phyloP scores from a whole-genome alignment of 1,140 invertebrate species.

The Drosophila punjabiensis region DNA sequence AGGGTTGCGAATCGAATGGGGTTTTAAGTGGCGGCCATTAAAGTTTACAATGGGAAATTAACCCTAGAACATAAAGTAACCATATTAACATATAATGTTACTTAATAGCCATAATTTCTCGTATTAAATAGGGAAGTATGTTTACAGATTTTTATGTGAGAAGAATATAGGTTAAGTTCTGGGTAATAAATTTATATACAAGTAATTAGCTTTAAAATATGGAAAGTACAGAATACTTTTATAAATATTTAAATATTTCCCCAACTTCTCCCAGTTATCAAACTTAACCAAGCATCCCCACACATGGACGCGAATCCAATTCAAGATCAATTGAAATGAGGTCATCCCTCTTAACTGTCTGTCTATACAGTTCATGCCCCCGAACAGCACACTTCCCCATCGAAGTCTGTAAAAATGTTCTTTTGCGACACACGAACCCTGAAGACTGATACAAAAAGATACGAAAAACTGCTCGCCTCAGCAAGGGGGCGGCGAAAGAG shows the following conservation, averaged over 20 bases:
- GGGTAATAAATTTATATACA: not conserved
- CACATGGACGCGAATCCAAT: not conserved
- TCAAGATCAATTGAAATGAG: constrained; percentile 20
- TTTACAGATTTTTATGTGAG: not conserved
- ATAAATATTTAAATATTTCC: not conserved
- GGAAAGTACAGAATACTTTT: not conserved
- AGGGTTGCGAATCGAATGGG: constrained; percentile 27
- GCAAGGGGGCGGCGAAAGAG: constrained; percentile 28
- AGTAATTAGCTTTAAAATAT: not conserved
- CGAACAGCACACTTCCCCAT: not conserved
- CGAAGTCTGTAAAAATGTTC: constrained; percentile 29
- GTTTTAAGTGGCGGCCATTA: constrained; percentile 5
- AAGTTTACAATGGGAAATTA: not conserved
- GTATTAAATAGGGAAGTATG: not conserved
- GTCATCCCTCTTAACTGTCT: constrained; percentile 6
- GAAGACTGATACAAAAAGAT: constrained; percentile 46
- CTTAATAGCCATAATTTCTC: not conserved
- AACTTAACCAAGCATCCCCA: not conserved
- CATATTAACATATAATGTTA: not conserved
- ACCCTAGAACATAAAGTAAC: not conserved
- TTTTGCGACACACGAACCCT: constrained; percentile 60
- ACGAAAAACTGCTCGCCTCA: constrained; percentile 59
- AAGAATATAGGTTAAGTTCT: not conserved
- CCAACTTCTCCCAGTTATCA: not conserved
- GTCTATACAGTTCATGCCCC: not conserved